These are phyloP conservation scores for Bombyx mandarina DNA, from an alignment of 1,140 invertebrate species.

Conservation along the genomic window DNA sequence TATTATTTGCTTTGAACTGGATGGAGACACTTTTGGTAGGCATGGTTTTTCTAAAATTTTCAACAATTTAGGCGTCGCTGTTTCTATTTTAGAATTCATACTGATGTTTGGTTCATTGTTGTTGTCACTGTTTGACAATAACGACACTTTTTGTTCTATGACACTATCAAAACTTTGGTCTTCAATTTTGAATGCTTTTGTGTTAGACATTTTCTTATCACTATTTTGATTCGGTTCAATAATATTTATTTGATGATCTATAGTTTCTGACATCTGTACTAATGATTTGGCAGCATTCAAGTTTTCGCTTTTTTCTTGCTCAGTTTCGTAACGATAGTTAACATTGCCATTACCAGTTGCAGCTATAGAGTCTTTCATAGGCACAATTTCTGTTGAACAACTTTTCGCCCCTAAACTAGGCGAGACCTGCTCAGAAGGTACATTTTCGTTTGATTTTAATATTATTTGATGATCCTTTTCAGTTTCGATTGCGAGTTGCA, in stretches of 20 bases:
- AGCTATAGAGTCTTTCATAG: slow-evolving; percentile 1
- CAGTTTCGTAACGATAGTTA: slow-evolving; percentile 48
- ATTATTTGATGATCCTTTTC: slow-evolving; percentile 1
- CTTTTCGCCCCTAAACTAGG: neutral
- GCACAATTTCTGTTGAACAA: neutral
- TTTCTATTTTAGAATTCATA: slow-evolving; percentile 24
- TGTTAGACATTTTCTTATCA: slow-evolving; percentile 19
- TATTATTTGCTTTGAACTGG: slow-evolving; percentile 40
- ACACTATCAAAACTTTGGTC: slow-evolving; percentile 22
- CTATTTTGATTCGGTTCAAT: slow-evolving; percentile 28
- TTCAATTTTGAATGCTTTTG: slow-evolving; percentile 9
- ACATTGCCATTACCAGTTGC: slow-evolving; percentile 30
- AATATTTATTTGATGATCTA: slow-evolving; percentile 55
- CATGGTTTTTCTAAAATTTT: slow-evolving; percentile 65
- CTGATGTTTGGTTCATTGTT: slow-evolving; percentile 23
- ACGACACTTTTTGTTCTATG: slow-evolving; percentile 24
- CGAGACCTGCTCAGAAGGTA: neutral
- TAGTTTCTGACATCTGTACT: slow-evolving; percentile 63
- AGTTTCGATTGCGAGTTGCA: slow-evolving; percentile 14
- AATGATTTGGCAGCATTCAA: slow-evolving; percentile 64
- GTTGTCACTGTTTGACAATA: slow-evolving; percentile 23
- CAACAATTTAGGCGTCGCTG: slow-evolving; percentile 56
- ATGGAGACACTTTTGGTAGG: slow-evolving; percentile 35
- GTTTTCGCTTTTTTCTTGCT: slow-evolving; percentile 63
- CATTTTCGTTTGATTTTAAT: neutral